Base-by-base conservation (phyloP, 2,888 invertebrate genomes). In the Caenorhabditis doughertyi region DNA sequence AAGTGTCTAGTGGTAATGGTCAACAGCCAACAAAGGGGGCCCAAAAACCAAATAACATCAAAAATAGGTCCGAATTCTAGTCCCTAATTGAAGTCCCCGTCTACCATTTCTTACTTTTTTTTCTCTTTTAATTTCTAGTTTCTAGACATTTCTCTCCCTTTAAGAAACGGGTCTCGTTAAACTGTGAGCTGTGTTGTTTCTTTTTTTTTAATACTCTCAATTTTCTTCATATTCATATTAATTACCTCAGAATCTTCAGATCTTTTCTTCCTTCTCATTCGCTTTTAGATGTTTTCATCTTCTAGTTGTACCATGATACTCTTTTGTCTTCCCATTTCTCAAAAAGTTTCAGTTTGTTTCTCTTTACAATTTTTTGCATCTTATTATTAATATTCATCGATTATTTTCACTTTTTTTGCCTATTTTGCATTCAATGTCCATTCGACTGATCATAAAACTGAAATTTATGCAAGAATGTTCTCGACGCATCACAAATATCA, bases 381-480 rank as follows among this genome's bases (percentile, higher is more conserved):
- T n/a, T n/a, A n/a, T n/a, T 3, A n/a, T 47, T 18, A 47, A 18
- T 47, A 47, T 47, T 47, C 44, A 47, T 47, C 18, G 44, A 47
- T 47, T 47, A 18, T 29, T 49, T 47, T 47, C 47, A 13, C 2
- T 29, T 23, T 29, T 53, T 18, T 42, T 55, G 16, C 16, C 49
- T 21, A 13, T 71, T 4, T 56, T 32, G 25, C 3, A 21, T 35
- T 60, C 29, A 1, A n/a, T 39, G 39, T 8, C 39, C 5, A 13
- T 39, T 49, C 29, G n/a, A 51, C 35, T 60, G 65, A 49, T 56
- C 65, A 74, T 74, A 74, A 74, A 74, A 74, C 56, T 65, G 23
- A 18, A 74, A 56, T 65, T 25, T 74, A 64, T 64, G 42, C 65
- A 74, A 47, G 23, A 62, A 25, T 53, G n/a, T 62, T 27, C 21